phyloP scores from a whole-genome alignment of 2,113 vertebrate species.

The Illadopsis cleaveri region DNA sequence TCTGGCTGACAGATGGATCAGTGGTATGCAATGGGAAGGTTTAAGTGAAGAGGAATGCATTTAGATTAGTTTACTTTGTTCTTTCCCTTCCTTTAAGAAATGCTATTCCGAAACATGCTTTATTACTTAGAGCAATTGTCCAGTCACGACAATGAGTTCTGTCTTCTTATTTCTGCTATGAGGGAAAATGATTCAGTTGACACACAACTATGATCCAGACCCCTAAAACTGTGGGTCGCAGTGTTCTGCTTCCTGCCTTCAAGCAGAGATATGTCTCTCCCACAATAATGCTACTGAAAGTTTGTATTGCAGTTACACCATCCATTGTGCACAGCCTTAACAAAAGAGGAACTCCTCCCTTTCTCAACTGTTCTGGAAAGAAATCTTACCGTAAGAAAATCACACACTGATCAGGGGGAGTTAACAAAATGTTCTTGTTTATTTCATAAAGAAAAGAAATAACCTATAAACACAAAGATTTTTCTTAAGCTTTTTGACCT shows the following conservation, averaged over 20 bases:
- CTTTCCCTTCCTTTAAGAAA: not conserved
- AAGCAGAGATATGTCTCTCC: not conserved
- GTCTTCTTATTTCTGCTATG: not conserved
- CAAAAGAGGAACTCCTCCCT: not conserved
- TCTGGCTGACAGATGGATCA: not conserved
- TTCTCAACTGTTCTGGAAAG: not conserved
- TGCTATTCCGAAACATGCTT: not conserved
- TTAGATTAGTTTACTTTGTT: not conserved
- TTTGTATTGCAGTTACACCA: not conserved
- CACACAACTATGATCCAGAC: not conserved
- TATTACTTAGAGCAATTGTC: not conserved
- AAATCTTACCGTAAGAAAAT: not conserved
- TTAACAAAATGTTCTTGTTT: not conserved
- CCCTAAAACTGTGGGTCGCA: not conserved
- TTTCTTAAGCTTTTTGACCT: constrained; percentile 21
- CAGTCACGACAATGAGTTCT: not conserved
- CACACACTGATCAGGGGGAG: not conserved
- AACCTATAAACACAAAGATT: not conserved
- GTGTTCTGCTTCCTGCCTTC: not conserved
- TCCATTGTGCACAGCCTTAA: not conserved
- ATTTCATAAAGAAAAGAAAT: constrained; percentile 29
- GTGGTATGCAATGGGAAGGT: not conserved
- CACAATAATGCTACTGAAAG: not conserved
- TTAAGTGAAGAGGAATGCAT: not conserved
- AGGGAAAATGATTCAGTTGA: not conserved